Evolutionary conservation across 2,113 vertebrate species (phyloP), one percentile per base, ranked within the genome.

Genomic region (Marmota flaviventris): DNA sequence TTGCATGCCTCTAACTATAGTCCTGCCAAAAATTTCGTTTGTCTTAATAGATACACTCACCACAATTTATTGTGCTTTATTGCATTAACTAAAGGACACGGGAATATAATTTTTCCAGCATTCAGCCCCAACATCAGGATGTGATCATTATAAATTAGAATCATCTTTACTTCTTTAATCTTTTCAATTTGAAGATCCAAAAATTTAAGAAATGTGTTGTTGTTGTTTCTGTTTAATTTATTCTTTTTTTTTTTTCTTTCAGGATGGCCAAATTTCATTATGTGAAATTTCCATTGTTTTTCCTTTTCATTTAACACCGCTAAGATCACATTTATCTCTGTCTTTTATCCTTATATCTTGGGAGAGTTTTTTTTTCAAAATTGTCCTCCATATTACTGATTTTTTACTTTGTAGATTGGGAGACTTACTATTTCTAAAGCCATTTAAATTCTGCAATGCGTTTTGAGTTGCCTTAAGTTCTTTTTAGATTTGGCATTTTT

Each of bases 161-260:
- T 78, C 34, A 83, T 73, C 63, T 72, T 42, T 72, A 88, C 27
- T 56, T 48, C 18, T 95, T 53, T 37, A 91, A 81, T 81, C 67
- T 4, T 93, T 84, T 91, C 16, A 72, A 24, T 79, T 58, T 93
- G 82, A 88, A 94, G 67, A 81, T 76, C 70, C n/a, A 96, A 77
- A 91, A 34, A 39, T 51, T 24, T 70, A 85, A 93, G 72, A 85
- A 85, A 25, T 42, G 0, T 34, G 88, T 76, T 86, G 24, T 24
- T 73, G 3, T 25, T 87, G 11, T 61, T 95, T 87, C 14, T 65
- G 13, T 88, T 85, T 93, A 45, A 25, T 84, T 69, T 85, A 65
- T 67, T 93, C 22, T 14, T 16, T 45, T 86, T 92, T 92, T 89
- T 69, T 51, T 51, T 92, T 69, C 32, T 34, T 61, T 89, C 29